Evolutionary conservation across 2,888 invertebrate species (phyloP).

Genomic region (Eupithecia pulchellata): DNA sequence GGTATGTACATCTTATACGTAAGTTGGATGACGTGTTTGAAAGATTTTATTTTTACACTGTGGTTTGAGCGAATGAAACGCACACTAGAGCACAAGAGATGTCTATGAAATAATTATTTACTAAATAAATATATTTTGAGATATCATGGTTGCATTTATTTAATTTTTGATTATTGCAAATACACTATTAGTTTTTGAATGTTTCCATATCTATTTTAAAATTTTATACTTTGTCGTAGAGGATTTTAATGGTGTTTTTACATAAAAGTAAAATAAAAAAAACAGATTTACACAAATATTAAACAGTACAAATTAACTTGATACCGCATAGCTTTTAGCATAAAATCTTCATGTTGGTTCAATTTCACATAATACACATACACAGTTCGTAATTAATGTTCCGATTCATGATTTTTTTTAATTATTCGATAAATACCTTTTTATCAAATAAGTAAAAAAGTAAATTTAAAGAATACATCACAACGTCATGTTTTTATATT

Average conservation of each 20-base stretch:
- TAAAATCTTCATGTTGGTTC: neutral
- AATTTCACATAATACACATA: neutral
- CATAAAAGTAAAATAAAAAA: constrained; percentile 42
- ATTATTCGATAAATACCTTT: neutral
- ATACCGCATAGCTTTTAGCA: constrained; percentile 53
- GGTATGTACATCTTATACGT: constrained; percentile 71
- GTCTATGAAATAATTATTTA: constrained; percentile 37
- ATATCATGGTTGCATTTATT: constrained; percentile 16
- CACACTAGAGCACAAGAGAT: constrained; percentile 67
- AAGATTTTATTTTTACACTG: constrained; percentile 75
- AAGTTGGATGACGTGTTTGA: constrained; percentile 68
- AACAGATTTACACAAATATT: constrained; percentile 41
- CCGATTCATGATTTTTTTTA: neutral
- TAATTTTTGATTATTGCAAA: constrained; percentile 22
- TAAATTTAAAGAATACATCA: neutral
- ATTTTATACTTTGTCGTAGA: constrained; percentile 42
- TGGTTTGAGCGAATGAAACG: constrained; percentile 61
- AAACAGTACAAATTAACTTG: constrained; percentile 60
- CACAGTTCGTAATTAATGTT: neutral
- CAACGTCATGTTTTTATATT: neutral
- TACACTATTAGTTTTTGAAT: constrained; percentile 42
- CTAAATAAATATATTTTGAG: constrained; percentile 24
- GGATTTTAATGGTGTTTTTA: constrained; percentile 45
- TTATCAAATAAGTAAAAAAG: neutral
- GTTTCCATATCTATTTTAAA: constrained; percentile 52